Evolutionary conservation across 2,888 invertebrate species (phyloP).

Genomic region (Sminthurinus aureus): DNA sequence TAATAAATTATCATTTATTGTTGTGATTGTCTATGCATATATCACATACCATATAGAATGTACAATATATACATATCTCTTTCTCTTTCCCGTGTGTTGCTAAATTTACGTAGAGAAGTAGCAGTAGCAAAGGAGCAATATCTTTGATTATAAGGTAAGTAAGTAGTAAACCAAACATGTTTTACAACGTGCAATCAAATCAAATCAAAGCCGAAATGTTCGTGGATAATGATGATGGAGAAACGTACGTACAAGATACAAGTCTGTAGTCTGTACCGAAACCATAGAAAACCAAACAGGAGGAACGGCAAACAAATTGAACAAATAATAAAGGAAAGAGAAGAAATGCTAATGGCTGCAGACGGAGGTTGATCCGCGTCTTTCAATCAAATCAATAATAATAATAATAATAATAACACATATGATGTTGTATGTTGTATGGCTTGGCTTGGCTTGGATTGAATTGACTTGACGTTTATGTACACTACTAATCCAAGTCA

Average conservation of each 20-base stretch:
- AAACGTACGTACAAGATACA: too few species aligned
- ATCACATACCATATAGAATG: too few species aligned
- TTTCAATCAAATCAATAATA: slow-evolving; percentile 34
- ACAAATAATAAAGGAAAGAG: not conserved
- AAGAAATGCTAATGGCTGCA: not conserved
- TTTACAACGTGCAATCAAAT: not conserved
- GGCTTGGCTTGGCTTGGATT: slow-evolving; percentile 15
- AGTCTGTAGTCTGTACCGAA: not conserved
- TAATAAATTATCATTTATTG: not conserved
- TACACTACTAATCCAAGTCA: slow-evolving; percentile 25
- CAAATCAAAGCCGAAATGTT: not conserved
- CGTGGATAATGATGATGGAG: not conserved
- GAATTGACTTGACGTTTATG: too few species aligned
- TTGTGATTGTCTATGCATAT: not conserved
- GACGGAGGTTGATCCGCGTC: slow-evolving; percentile 33
- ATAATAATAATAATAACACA: slow-evolving; percentile 10
- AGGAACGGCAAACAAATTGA: not conserved
- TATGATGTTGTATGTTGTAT: not conserved
- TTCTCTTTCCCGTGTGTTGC: too few species aligned
- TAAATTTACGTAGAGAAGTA: too few species aligned
- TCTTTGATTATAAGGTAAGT: not conserved
- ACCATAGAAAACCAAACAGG: too few species aligned
- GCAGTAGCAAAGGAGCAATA: not conserved
- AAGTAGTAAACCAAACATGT: not conserved
- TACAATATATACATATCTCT: too few species aligned